A percentile compares a stretch with the other conserved stretches of the same genome.
Evolutionary conservation across 2,797 vertebrate genomes (phyloP).

Genomic region (Ptychadena robeensis): DNA sequence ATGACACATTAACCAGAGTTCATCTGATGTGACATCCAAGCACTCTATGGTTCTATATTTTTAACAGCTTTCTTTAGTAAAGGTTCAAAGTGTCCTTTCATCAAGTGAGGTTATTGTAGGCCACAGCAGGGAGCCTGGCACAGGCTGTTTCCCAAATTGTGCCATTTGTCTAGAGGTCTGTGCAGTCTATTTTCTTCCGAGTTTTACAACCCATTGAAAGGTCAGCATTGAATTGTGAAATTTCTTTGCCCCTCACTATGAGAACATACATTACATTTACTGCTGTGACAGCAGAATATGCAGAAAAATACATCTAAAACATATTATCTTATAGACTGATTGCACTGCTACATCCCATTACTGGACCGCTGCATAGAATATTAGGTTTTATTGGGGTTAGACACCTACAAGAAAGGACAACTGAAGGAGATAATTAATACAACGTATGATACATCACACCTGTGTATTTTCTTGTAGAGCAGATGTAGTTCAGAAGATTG

Average conservation of each 20-base stretch:
- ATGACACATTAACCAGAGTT: neutral
- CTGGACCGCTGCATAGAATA: too few relatives aligned
- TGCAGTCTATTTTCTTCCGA: conserved; percentile 31
- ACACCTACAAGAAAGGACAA: too few relatives aligned
- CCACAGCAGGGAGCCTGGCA: conserved; percentile 39
- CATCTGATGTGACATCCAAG: neutral
- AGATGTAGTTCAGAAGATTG: too few relatives aligned
- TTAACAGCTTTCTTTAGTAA: conserved; percentile 15
- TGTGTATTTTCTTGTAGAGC: too few relatives aligned
- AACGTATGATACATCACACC: too few relatives aligned
- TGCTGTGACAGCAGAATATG: neutral
- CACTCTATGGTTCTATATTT: conserved; percentile 26
- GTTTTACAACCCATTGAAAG: conserved; percentile 30
- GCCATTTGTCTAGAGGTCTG: conserved; percentile 51
- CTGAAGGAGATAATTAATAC: too few relatives aligned
- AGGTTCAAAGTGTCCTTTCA: conserved; percentile 54
- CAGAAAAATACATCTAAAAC: neutral
- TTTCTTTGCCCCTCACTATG: neutral
- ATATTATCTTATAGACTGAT: too few relatives aligned
- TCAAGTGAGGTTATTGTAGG: conserved; percentile 43
- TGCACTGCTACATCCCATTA: too few relatives aligned
- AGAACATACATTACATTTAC: neutral
- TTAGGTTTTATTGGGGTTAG: too few relatives aligned
- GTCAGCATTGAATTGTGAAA: conserved; percentile 19
- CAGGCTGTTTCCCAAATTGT: conserved; percentile 54